Conservation (phyloP, 2,888 invertebrate genomes). For the Harpagoxenus sublaevis region DNA sequence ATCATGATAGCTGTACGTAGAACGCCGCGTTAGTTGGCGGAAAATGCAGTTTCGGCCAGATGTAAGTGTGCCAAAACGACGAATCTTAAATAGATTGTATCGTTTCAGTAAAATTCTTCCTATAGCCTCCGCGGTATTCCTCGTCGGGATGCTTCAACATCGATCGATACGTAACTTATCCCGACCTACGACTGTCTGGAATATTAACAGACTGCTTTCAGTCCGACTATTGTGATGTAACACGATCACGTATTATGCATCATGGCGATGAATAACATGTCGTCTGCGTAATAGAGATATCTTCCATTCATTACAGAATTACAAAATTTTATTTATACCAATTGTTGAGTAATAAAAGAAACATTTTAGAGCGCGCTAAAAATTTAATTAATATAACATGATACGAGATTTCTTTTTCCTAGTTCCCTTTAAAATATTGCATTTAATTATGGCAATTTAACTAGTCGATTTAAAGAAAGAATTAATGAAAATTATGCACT, state of each 20-base stretch:
- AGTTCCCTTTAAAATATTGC: neutral
- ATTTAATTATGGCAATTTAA: neutral
- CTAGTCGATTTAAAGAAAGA: neutral
- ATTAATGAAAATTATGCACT: neutral
- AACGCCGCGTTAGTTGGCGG: neutral
- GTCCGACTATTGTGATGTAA: constrained; percentile 26
- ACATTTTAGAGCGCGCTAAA: neutral
- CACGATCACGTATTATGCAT: neutral
- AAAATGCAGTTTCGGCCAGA: constrained; percentile 20
- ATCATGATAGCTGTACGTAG: neutral
- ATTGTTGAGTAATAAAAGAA: neutral
- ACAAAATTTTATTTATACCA: neutral
- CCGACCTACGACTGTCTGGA: constrained; percentile 11
- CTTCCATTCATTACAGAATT: neutral
- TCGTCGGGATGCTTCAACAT: neutral
- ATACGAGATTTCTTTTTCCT: neutral
- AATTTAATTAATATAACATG: neutral
- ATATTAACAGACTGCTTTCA: constrained; percentile 29
- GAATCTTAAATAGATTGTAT: constrained; percentile 26
- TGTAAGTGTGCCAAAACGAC: constrained; percentile 41
- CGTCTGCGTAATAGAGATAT: neutral
- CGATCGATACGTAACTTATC: constrained; percentile 35
- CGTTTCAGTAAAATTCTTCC: constrained; percentile 6
- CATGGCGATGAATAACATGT: neutral
- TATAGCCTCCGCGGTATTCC: neutral